A percentile compares a stretch with the other conserved stretches of the same genome.
phyloP scores from a whole-genome alignment of 30 jellyfish, hydroid and myxozoan species.

The Sanderia malayensis region DNA sequence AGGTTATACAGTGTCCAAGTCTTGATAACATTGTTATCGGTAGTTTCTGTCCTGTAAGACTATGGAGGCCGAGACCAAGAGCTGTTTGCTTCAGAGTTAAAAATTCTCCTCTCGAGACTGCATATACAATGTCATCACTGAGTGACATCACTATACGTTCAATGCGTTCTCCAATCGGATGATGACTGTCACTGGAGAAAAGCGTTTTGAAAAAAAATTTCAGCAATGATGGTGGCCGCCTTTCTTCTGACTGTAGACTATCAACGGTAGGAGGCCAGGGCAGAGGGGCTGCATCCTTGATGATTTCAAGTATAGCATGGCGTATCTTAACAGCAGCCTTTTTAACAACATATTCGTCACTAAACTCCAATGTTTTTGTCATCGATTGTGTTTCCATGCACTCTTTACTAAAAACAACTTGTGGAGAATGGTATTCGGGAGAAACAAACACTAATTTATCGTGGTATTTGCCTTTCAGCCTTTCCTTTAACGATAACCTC shows the following conservation, averaged over 20 bases:
- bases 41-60: slow-evolving; percentile 2
- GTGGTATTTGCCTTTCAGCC: not conserved
- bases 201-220: not conserved
- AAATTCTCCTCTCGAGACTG: not conserved
- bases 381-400: not conserved
- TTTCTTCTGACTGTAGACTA: not conserved
- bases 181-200: not conserved
- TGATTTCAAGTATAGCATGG: not conserved
- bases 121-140: not conserved
- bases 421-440: not conserved
- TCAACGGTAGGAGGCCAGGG: not conserved
- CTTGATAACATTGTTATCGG: not conserved
- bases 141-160: not conserved
- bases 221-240: not conserved
- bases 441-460: slow-evolving; percentile 12
- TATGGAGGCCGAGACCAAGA: slow-evolving; percentile 16
- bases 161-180: not conserved
- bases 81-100: not conserved
- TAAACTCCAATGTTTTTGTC: not conserved
- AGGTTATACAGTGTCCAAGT: not conserved
- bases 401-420: not conserved
- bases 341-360: not conserved
- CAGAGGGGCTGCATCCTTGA: not conserved
- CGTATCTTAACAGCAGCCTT: not conserved
- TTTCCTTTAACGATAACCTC: not conserved